phyloP scores from a whole-genome alignment of 2,113 vertebrate genomes.

The Sturnus vulgaris region DNA sequence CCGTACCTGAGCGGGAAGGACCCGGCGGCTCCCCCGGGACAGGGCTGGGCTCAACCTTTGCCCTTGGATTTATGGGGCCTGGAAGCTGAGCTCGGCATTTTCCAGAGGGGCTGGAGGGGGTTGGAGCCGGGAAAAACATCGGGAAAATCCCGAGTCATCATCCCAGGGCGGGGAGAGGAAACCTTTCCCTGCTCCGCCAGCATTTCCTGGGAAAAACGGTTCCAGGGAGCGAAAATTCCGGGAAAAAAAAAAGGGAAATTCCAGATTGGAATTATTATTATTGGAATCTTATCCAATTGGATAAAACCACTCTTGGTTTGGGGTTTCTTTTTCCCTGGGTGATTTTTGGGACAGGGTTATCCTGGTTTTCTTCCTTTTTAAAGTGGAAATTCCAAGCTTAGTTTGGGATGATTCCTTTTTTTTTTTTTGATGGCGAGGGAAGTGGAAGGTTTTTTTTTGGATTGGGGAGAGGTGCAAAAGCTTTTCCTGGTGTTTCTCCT shows the following conservation, averaged over 20 bases:
- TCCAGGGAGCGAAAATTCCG: rapidly evolving
- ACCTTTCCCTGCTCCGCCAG: not conserved
- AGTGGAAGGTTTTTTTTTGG: not conserved
- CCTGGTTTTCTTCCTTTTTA: not conserved
- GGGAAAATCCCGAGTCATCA: rapidly evolving
- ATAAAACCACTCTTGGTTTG: rapidly evolving
- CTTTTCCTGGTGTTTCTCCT: not conserved
- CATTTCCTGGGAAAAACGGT: not conserved
- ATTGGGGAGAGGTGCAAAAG: rapidly evolving
- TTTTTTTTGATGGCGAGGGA: rapidly evolving
- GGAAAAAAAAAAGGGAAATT: not conserved
- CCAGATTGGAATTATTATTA: too few relatives aligned
- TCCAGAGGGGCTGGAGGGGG: not conserved
- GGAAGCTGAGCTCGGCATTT: not conserved
- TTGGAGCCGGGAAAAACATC: rapidly evolving
- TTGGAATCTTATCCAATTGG: too few relatives aligned
- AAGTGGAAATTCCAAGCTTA: not conserved
- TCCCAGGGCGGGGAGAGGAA: not conserved
- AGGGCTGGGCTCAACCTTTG: not conserved
- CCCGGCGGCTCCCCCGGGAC: rapidly evolving
- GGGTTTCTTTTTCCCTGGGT: not conserved
- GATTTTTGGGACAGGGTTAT: not conserved
- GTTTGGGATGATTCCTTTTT: not conserved
- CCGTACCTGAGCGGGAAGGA: not conserved
- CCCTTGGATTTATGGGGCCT: not conserved